Evolutionary conservation across 1,140 invertebrate genomes (phyloP).

Genomic region (Formica exsecta): DNA sequence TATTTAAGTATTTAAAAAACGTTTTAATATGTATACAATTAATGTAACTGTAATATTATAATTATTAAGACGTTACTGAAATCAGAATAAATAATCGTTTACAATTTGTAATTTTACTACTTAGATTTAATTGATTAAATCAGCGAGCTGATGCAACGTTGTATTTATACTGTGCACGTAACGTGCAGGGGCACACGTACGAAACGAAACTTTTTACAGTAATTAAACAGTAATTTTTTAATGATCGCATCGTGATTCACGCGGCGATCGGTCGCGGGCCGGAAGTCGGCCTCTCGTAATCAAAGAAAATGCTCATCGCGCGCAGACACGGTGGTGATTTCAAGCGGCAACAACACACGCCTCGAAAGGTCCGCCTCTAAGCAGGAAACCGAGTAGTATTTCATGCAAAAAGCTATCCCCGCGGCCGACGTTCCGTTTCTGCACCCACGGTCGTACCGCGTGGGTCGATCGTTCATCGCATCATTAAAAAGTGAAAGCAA

Average conservation of each 20-base stretch:
- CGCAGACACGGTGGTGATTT: constrained; percentile 47
- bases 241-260: constrained; percentile 38
- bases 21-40: too few species aligned
- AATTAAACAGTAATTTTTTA: constrained; percentile 64
- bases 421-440: constrained; percentile 53
- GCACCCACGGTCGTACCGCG: constrained; percentile 50
- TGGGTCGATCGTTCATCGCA: constrained; percentile 52
- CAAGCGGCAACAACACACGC: constrained; percentile 30
- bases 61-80: not conserved
- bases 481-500: constrained; percentile 62
- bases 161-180: constrained; percentile 26
- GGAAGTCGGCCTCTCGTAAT: constrained; percentile 58
- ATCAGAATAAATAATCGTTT: not conserved
- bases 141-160: constrained; percentile 16
- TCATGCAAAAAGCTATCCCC: constrained; percentile 53
- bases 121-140: constrained; percentile 23
- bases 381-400: constrained; percentile 52
- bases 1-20: not conserved
- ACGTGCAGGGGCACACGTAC: not conserved
- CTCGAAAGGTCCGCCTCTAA: constrained; percentile 5
- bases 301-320: constrained; percentile 57
- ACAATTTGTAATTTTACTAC: not conserved
- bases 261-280: constrained; percentile 38
- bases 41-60: not conserved
- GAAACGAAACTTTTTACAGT: constrained; percentile 55